Percentiles rank a stretch among this genome's conserved stretches.
phyloP scores from a whole-genome alignment of 1,140 invertebrate species.

The Neotoxoptera formosana region DNA sequence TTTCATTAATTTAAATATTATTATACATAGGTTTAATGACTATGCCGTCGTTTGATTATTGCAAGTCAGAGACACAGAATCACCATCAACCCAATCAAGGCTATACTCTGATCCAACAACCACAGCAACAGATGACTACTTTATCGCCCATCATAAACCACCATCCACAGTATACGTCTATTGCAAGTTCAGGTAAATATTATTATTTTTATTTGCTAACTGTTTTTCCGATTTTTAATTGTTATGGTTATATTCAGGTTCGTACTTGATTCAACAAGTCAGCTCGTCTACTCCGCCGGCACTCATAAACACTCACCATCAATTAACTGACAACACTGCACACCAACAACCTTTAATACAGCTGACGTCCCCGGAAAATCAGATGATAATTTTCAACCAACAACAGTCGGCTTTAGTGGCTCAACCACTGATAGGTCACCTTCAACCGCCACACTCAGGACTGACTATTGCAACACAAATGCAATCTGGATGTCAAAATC shows the following conservation, averaged over 20 bases:
- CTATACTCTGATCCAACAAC: slow-evolving; percentile 47
- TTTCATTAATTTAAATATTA: background rate
- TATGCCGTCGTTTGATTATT: slow-evolving; percentile 48
- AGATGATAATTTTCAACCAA: slow-evolving; percentile 54
- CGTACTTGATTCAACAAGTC: slow-evolving; percentile 45
- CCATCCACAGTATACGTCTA: slow-evolving; percentile 48
- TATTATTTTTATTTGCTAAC: background rate
- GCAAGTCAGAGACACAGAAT: slow-evolving; percentile 27
- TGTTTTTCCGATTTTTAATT: background rate
- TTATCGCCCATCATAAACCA: slow-evolving; percentile 49
- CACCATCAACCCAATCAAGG: slow-evolving; percentile 48
- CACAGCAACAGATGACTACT: slow-evolving; percentile 43
- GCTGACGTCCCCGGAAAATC: slow-evolving; percentile 42
- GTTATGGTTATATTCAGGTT: slow-evolving; percentile 4
- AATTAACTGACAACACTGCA: background rate
- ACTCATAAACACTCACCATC: slow-evolving; percentile 45
- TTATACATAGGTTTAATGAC: slow-evolving; percentile 41
- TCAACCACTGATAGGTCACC: slow-evolving; percentile 34
- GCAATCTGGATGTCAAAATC: slow-evolving; percentile 31
- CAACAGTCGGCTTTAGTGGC: slow-evolving; percentile 43
- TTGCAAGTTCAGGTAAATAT: slow-evolving; percentile 48
- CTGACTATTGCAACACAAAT: slow-evolving; percentile 31
- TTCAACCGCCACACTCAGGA: slow-evolving; percentile 3
- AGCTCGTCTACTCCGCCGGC: slow-evolving; percentile 39
- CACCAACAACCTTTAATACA: slow-evolving; percentile 45